These are phyloP conservation scores for Thalassaphorura encarpata DNA, from an alignment of 1,140 invertebrate genomes.

Conservation along the genomic window DNA sequence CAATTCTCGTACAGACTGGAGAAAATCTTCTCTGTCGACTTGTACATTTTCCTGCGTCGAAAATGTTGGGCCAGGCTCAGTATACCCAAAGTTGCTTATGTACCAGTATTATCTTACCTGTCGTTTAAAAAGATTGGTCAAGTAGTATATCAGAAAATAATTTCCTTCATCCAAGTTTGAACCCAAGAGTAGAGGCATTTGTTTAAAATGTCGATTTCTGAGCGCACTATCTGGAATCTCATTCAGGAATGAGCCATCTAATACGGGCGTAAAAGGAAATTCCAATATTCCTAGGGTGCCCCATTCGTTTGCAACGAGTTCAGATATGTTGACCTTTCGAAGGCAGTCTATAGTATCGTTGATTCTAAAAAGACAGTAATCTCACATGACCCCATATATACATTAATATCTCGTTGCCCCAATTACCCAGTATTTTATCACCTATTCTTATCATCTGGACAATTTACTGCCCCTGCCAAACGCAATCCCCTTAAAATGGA, in stretches of 20 bases:
- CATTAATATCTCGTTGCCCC: too few relatives aligned
- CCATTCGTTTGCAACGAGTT: slow-evolving; percentile 43
- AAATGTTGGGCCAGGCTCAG: too few relatives aligned
- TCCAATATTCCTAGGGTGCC: slow-evolving; percentile 35
- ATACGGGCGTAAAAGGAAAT: slow-evolving; percentile 54
- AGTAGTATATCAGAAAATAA: slow-evolving; percentile 87
- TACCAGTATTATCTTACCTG: too few relatives aligned
- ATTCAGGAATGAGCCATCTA: slow-evolving; percentile 77
- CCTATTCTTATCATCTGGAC: slow-evolving; percentile 56
- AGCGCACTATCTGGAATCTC: slow-evolving; percentile 64
- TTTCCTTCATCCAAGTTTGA: slow-evolving; percentile 89
- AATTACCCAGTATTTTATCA: too few relatives aligned
- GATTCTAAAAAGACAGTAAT: slow-evolving; percentile 22
- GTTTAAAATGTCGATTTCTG: slow-evolving; percentile 75
- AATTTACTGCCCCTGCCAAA: slow-evolving; percentile 74
- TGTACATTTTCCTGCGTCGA: slow-evolving; percentile 6
- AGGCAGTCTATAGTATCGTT: slow-evolving; percentile 45
- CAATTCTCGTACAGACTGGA: slow-evolving; percentile 62
- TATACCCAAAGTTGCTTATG: too few relatives aligned
- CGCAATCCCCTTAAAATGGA: slow-evolving; percentile 62
- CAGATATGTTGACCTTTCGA: slow-evolving; percentile 36
- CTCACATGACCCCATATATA: background rate
- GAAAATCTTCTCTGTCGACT: slow-evolving; percentile 57
- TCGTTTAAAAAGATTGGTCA: slow-evolving; percentile 68
- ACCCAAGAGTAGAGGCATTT: slow-evolving; percentile 82